Base-by-base conservation (phyloP, 2,797 vertebrate genomes). In the Staurois parvus region DNA sequence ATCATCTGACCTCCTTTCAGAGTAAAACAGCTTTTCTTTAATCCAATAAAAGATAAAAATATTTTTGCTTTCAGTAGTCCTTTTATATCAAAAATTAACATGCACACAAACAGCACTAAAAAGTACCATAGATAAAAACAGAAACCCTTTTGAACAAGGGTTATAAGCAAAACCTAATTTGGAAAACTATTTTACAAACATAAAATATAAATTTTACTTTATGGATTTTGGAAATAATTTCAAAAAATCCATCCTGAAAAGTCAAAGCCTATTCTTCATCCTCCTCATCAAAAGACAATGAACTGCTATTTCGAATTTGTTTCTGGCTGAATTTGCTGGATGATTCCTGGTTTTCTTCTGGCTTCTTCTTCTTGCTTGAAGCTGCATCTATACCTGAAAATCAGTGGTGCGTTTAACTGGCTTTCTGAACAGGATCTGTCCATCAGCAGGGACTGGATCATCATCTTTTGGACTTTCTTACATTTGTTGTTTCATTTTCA, bases 371-470 rank as follows among this genome's bases (percentile, higher is more conserved):
- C 89, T 97, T 99, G 94, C 95, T 97, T 89, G 98, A 98, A 89
- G 94, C 97, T 82, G 96, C 95, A 8, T 95, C 97, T 92, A 99
- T 95, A 81, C 96, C 97, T 89, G 96, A 93, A 89, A 94, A 94
- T 95, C 96, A 12, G 97, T 95, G 10, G 94, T 94, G 77, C 96
- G 96, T 90, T 99, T 99, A 77, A 90, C 91, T 56, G 98, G 98
- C 89, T 99, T 99, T 93, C 96, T 96, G 90, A 99, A 99, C 76
- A 97, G 79, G 88, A 99, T 98, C 94, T 97, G 99, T 34, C 97
- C 96, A 84, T 97, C 96, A 24, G 93, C 70, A 73, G 95, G 90
- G 80, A 93, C 90, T 45, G 92, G 88, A 84, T 96, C 93, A 42
- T 94, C n/a, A n/a, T n/a, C 95, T 92, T 95, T 94, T 40, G 93